Conservation (phyloP, 2,113 vertebrate genomes). For the Corythornis madagascariensis region DNA sequence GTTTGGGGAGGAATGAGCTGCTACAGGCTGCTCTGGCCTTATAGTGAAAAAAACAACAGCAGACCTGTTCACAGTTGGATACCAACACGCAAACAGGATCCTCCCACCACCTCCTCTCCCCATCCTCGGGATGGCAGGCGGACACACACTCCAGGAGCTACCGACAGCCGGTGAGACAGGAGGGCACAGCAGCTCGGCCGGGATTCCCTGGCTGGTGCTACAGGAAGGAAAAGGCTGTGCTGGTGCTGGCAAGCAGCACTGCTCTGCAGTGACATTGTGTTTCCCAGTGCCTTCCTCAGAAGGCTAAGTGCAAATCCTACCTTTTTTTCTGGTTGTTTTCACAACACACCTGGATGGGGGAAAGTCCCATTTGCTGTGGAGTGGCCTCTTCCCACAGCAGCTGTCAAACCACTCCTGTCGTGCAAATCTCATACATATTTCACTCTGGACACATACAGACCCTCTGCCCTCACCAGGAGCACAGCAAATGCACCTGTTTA, state of each 20-base stretch:
- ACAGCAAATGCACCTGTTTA: neutral
- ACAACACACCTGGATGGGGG: neutral
- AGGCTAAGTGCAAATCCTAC: neutral
- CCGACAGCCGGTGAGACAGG: neutral
- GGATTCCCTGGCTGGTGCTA: neutral
- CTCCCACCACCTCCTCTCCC: no score
- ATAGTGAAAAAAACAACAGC: neutral
- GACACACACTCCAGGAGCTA: rapidly evolving
- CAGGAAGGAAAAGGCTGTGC: neutral
- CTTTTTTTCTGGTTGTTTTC: neutral
- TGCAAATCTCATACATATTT: neutral
- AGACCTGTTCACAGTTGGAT: constrained; percentile 11
- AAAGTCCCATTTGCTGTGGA: neutral
- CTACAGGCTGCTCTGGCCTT: neutral
- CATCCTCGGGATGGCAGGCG: rapidly evolving
- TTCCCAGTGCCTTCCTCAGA: neutral
- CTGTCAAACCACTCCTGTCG: neutral
- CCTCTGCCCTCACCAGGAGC: neutral
- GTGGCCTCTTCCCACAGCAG: neutral
- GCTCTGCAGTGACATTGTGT: neutral
- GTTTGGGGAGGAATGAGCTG: neutral
- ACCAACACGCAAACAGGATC: neutral
- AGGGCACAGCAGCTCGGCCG: rapidly evolving
- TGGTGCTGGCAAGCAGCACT: neutral
- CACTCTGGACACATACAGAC: neutral